Conservation (phyloP, 1,140 invertebrate genomes). For the Hesperophylax magnus region DNA sequence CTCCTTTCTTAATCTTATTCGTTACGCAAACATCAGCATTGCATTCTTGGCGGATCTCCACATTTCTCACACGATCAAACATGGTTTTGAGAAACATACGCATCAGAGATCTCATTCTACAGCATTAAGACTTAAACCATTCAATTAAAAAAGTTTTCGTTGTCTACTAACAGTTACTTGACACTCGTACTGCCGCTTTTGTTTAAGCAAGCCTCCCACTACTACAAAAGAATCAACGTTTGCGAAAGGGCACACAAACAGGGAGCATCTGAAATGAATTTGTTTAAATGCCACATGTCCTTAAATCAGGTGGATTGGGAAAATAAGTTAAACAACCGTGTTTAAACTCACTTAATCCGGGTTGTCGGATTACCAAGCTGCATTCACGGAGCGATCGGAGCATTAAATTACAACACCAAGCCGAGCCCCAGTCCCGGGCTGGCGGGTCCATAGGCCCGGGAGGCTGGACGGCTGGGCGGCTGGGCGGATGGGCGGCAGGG, state of each 20-base stretch:
- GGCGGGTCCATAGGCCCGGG: not conserved
- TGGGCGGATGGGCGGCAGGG: not conserved
- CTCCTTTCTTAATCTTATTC: too few relatives aligned
- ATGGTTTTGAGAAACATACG: too few relatives aligned
- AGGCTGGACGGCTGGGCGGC: not conserved
- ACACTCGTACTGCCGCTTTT: not conserved
- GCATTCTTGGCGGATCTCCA: too few relatives aligned
- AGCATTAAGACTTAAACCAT: too few relatives aligned
- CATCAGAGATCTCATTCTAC: too few relatives aligned
- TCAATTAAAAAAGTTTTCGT: too few relatives aligned
- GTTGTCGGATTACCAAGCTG: conserved; percentile 3
- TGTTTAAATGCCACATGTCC: not conserved
- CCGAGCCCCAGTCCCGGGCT: too few relatives aligned
- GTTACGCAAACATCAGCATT: too few relatives aligned
- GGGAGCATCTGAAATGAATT: not conserved
- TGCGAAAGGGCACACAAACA: not conserved
- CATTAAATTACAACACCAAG: conserved; percentile 26
- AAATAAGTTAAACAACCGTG: conserved; percentile 20
- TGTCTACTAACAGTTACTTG: too few relatives aligned
- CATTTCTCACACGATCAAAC: too few relatives aligned
- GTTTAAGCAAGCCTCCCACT: not conserved
- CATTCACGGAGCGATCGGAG: conserved; percentile 19
- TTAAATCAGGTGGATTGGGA: not conserved
- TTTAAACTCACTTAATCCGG: conserved; percentile 23
- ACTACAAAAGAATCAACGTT: not conserved